phyloP scores from a whole-genome alignment of 1,140 invertebrate species.

The Megalopta genalis region DNA sequence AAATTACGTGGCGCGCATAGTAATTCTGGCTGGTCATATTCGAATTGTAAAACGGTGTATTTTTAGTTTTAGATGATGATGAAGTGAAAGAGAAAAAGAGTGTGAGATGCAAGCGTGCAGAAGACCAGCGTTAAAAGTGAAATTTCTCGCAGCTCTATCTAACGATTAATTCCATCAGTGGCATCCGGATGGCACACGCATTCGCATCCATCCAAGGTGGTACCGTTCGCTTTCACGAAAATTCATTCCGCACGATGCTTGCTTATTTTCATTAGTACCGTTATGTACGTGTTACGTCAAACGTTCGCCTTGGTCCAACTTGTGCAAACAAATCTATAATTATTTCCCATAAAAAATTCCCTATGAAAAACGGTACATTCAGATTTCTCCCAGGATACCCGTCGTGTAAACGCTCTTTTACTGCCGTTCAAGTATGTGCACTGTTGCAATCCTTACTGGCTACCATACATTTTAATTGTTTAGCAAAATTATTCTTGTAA shows the following conservation, averaged over 20 bases:
- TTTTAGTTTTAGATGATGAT: background rate
- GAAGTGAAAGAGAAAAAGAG: background rate
- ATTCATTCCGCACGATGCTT: constrained; percentile 20
- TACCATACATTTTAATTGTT: too few relatives aligned
- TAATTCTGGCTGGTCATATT: too few relatives aligned
- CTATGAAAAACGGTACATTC: background rate
- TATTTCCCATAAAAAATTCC: background rate
- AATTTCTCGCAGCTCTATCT: background rate
- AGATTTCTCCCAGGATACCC: background rate
- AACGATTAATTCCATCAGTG: background rate
- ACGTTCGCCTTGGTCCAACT: background rate
- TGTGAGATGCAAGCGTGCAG: background rate
- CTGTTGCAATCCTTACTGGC: too few relatives aligned
- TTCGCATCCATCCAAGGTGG: background rate
- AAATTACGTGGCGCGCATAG: background rate
- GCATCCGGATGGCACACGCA: background rate
- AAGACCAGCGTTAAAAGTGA: background rate
- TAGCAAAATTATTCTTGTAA: too few relatives aligned
- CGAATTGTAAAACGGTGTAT: background rate
- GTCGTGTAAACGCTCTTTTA: too few relatives aligned
- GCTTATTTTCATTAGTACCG: constrained; percentile 31
- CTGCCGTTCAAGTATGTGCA: too few relatives aligned
- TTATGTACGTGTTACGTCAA: constrained; percentile 11
- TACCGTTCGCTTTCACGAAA: constrained; percentile 19
- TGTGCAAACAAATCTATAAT: constrained; percentile 11